Evolutionary conservation across 2,888 invertebrate genomes (phyloP), one percentile per base, ranked within the genome.

Genomic region (Homarus gammarus): DNA sequence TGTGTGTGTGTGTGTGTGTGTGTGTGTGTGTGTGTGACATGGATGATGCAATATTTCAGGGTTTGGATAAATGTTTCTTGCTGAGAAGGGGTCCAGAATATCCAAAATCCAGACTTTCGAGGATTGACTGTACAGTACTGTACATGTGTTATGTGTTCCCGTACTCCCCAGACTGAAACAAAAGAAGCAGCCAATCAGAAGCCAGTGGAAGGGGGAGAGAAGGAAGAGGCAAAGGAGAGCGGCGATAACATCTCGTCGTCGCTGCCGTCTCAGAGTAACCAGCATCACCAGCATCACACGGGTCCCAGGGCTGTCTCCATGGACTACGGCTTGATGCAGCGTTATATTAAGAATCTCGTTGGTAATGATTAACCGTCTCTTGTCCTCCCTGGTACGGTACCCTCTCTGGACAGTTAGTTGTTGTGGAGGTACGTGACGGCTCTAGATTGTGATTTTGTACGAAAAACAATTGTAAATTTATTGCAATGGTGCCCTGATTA

Each of bases 281-380:
- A 40, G 22, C 61, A 61, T 12, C 72, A 81, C 56, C 56, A 56
- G 0, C 27, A 5, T n/a, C 61, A 40, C 12, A 8, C 31, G 44
- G 77, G 77, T 31, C 51, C 83, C 12, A 64, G 88, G 31, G 44
- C 88, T 22, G 70, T 89, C 6, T 82, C 81, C 36, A 89, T 89
- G 88, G 88, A 89, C 49, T 78, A 89, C 40, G 78, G 88, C 72
- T 33, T 78, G 70, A 89, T 89, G 88, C 88, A 89, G 44, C 83
- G 88, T 10, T 89, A 89, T 56, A 68, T 89, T 70, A 89, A 84
- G 27, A 83, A 84, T 40, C 70, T 89, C 10, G 88, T 86, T 70
- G 56, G 79, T 36, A 33, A 79, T 86, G 72, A 86, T 18, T 78
- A 70, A 73, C 12, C n/a, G 2, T n/a, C n/a, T n/a, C n/a, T n/a